These are phyloP conservation scores for Pogona vitticeps DNA, from an alignment of 2,113 vertebrate species.

Conservation along the genomic window DNA sequence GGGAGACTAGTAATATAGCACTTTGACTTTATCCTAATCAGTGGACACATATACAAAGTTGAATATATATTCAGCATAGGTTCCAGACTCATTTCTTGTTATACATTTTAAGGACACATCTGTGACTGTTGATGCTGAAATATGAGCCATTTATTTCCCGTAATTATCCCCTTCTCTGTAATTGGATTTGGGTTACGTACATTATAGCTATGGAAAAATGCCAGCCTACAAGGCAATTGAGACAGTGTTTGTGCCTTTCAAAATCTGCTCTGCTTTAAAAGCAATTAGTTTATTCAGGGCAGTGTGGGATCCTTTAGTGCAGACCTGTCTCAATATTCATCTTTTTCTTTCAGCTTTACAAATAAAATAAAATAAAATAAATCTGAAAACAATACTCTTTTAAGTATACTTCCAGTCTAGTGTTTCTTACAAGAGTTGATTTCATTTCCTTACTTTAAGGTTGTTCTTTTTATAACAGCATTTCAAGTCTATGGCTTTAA, in stretches of 20 bases:
- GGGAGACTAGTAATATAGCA: not conserved
- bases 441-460: constrained; percentile 24
- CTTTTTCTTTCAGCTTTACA: constrained; percentile 23
- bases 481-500: constrained; percentile 41
- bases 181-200: not conserved
- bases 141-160: not conserved
- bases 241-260: not conserved
- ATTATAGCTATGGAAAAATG: not conserved
- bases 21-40: not conserved
- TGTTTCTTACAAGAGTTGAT: constrained; percentile 23
- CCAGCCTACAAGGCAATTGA: too few species aligned
- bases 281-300: not conserved
- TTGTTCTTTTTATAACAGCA: not conserved
- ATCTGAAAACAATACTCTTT: constrained; percentile 16
- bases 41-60: not conserved
- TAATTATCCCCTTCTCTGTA: not conserved
- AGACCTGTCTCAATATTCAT: not conserved
- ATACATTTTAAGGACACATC: not conserved
- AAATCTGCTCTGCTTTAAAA: not conserved
- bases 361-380: too few species aligned
- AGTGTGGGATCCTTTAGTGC: not conserved
- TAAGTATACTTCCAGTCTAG: not conserved
- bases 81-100: not conserved
- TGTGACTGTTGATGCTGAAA: not conserved
- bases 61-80: not conserved